Percentiles rank a stretch among this genome's conserved stretches.
phyloP scores from a whole-genome alignment of 2,888 invertebrate species.

The Pandemis heparana region DNA sequence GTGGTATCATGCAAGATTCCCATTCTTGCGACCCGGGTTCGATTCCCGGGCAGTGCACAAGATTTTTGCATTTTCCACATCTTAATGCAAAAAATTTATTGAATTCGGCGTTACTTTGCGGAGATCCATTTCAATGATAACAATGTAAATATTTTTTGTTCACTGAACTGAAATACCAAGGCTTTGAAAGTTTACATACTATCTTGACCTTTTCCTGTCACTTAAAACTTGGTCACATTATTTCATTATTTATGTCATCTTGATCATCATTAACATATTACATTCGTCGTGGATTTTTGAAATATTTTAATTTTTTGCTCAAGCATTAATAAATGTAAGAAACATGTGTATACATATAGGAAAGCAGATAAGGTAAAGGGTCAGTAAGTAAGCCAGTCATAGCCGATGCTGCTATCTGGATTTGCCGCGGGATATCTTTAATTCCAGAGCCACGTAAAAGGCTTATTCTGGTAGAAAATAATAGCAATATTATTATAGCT shows the following conservation, averaged over 20 bases:
- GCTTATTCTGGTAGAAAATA: slow-evolving; percentile 6
- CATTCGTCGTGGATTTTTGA: no score
- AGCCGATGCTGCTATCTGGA: slow-evolving; percentile 10
- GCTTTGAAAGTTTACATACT: no score
- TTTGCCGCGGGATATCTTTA: slow-evolving; percentile 24
- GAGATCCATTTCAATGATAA: not conserved
- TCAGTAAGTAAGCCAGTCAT: slow-evolving; percentile 16
- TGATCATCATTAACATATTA: no score
- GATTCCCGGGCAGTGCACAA: slow-evolving; percentile 95
- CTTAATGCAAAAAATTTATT: no score
- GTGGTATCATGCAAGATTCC: slow-evolving; percentile 99
- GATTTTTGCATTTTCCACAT: slow-evolving; percentile 46
- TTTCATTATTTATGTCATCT: no score
- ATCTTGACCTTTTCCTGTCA: no score
- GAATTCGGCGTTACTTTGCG: no score
- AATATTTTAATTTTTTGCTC: no score
- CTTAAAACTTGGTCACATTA: no score
- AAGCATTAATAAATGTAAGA: no score
- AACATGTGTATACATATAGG: not conserved
- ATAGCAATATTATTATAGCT: not conserved
- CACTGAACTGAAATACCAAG: no score
- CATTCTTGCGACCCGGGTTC: slow-evolving; percentile 99
- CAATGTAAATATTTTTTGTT: not conserved
- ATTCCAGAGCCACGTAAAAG: not conserved
- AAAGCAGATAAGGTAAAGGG: slow-evolving; percentile 7